Conservation (phyloP, 2,888 invertebrate genomes). For the Macrosiphum euphorbiae region DNA sequence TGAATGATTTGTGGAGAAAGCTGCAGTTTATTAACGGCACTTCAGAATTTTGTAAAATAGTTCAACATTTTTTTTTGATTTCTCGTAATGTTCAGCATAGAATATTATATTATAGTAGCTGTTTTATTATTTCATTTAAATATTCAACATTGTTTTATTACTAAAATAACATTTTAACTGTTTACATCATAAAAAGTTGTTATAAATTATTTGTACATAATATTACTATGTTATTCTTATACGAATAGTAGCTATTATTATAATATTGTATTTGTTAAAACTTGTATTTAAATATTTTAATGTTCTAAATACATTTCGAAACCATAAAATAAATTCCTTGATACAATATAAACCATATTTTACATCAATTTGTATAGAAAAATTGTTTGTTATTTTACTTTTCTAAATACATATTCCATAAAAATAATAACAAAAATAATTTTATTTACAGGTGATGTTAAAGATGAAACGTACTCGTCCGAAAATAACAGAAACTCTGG, state of each 20-base stretch:
- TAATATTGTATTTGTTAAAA: neutral
- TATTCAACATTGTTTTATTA: neutral
- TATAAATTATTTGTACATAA: neutral
- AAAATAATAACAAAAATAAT: slow-evolving; percentile 26
- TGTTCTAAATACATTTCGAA: neutral
- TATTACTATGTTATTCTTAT: neutral
- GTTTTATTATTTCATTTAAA: neutral
- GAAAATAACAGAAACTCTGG: slow-evolving; percentile 81
- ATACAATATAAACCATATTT: neutral
- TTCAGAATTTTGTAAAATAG: neutral
- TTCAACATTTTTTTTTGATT: neutral
- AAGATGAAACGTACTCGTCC: slow-evolving; percentile 76
- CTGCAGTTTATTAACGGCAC: too few relatives aligned
- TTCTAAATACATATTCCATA: neutral
- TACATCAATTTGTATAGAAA: neutral
- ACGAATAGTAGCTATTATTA: neutral
- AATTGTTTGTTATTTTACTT: neutral
- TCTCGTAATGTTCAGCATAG: neutral
- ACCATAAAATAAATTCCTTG: neutral
- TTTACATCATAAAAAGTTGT: neutral
- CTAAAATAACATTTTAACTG: neutral
- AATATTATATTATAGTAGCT: too few relatives aligned
- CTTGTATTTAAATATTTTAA: neutral
- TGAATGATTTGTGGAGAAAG: too few relatives aligned
- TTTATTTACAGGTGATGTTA: slow-evolving; percentile 76